A percentile compares a stretch with the other conserved stretches of the same genome.
phyloP scores from a whole-genome alignment of 1,140 invertebrate species.

The Meloidogyne hapla region DNA sequence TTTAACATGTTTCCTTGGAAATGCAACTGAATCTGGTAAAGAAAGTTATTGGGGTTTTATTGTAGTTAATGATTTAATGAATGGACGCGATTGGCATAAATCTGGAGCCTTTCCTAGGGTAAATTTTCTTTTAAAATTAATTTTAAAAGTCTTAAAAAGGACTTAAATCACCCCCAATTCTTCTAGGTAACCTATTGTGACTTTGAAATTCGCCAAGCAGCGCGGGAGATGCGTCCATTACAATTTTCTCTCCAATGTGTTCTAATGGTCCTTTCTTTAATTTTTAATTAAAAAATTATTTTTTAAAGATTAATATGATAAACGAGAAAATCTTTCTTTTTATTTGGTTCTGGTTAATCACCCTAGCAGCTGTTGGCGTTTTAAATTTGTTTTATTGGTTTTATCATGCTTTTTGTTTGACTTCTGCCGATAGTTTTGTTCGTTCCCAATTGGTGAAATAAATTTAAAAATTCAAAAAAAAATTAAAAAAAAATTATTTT shows the following conservation, averaged over 20 bases:
- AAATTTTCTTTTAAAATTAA: not conserved
- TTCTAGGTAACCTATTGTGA: conserved; percentile 24
- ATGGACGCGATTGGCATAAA: conserved; percentile 64
- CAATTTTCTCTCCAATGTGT: conserved; percentile 24
- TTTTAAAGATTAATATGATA: conserved; percentile 22
- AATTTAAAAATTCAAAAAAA: not conserved
- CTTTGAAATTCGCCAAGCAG: conserved; percentile 23
- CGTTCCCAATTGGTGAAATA: not conserved
- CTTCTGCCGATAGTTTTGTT: conserved; percentile 13
- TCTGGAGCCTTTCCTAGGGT: conserved; percentile 66
- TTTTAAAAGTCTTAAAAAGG: not conserved
- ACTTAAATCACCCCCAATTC: not conserved
- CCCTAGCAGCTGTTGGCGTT: not conserved
- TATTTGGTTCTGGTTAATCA: conserved; percentile 24
- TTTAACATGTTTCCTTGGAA: conserved; percentile 65
- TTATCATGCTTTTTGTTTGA: conserved; percentile 5
- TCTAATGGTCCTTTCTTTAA: conserved; percentile 8
- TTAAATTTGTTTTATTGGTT: conserved; percentile 18
- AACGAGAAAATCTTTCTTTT: conserved; percentile 29
- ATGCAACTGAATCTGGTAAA: conserved; percentile 55
- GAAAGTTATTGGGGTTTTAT: conserved; percentile 66
- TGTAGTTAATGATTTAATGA: conserved; percentile 64
- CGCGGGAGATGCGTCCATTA: not conserved
- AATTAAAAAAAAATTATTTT: not conserved
- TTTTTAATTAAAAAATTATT: not conserved